A percentile compares a stretch with the other conserved stretches of the same genome.
These are phyloP conservation scores for Neria commutata DNA, from an alignment of 2,888 invertebrate genomes.

Conservation along the genomic window DNA sequence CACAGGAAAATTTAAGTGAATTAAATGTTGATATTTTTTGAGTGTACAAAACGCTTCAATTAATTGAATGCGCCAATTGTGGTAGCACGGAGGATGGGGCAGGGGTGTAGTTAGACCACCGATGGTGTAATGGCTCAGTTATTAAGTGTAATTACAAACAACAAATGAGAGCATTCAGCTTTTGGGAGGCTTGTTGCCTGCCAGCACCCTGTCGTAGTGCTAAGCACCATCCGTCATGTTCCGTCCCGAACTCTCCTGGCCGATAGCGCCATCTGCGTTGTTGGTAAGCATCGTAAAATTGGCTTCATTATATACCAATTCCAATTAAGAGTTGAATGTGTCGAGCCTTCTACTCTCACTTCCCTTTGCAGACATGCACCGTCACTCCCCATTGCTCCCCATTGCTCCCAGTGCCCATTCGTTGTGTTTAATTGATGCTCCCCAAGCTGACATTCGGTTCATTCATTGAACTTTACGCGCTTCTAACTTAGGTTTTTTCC, in stretches of 20 bases:
- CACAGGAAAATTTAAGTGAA: no score
- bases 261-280: not conserved
- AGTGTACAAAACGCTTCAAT: constrained; percentile 17
- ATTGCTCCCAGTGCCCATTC: not conserved
- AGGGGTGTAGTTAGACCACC: no score
- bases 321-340: constrained; percentile 15
- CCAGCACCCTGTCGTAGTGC: not conserved
- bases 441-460: not conserved
- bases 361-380: not conserved
- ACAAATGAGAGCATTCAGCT: constrained; percentile 3
- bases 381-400: not conserved
- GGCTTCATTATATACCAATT: constrained; percentile 15
- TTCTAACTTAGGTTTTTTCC: no score
- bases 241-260: not conserved
- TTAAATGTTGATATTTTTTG: not conserved
- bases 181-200: not conserved
- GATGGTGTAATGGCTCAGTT: constrained; percentile 6
- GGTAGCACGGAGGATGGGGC: no score
- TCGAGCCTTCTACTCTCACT: not conserved
- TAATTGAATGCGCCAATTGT: constrained; percentile 31
- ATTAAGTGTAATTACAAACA: constrained; percentile 17
- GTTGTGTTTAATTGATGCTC: not conserved
- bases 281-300: constrained; percentile 1
- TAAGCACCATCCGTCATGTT: no score
- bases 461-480: not conserved